These are phyloP conservation scores for Tauraco erythrolophus DNA, from an alignment of 2,113 vertebrate species.

Conservation along the genomic window DNA sequence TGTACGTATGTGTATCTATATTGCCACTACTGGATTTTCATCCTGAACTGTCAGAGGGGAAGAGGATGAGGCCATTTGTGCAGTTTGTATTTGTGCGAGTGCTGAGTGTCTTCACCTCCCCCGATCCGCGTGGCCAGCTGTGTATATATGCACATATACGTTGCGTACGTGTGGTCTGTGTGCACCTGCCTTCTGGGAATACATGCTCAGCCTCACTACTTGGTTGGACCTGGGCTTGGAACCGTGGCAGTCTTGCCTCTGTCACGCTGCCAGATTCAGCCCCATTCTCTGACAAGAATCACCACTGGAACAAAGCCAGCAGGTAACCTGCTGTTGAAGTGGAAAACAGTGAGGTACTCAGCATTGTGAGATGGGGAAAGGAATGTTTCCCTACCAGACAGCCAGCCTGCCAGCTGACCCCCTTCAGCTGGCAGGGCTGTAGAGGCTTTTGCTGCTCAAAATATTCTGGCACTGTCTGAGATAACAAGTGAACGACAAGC, in stretches of 20 bases:
- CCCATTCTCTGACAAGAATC: neutral
- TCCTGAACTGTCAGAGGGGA: neutral
- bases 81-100: accelerated
- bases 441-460: neutral
- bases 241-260: neutral
- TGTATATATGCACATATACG: neutral
- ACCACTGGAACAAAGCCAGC: neutral
- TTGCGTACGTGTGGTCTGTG: neutral
- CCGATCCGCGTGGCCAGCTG: neutral
- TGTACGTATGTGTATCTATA: accelerated
- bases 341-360: neutral
- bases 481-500: neutral
- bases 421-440: neutral
- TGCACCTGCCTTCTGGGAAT: neutral
- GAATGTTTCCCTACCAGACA: neutral
- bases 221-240: neutral
- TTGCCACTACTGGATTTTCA: neutral
- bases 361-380: neutral
- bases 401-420: neutral
- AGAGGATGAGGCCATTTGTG: accelerated
- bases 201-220: neutral
- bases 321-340: neutral
- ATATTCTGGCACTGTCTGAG: conserved; percentile 21
- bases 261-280: neutral
- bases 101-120: neutral